These are phyloP conservation scores for Gobio gobio DNA, from an alignment of 2,113 vertebrate genomes.

Conservation along the genomic window DNA sequence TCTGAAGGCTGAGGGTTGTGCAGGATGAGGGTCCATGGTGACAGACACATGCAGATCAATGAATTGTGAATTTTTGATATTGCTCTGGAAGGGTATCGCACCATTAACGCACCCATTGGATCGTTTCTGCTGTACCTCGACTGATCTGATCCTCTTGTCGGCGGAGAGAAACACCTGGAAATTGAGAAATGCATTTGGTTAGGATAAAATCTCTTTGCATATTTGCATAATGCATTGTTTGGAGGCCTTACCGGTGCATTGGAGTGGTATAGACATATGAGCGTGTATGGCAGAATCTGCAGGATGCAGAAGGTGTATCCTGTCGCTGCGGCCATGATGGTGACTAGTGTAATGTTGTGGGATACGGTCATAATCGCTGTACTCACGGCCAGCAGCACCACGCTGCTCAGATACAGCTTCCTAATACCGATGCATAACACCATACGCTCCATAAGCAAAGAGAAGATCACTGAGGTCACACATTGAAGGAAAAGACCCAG, in stretches of 20 bases:
- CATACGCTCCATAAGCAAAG: slow-evolving; percentile 83
- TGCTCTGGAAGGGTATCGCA: slow-evolving; percentile 41
- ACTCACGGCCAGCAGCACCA: slow-evolving; percentile 77
- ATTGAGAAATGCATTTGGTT: neutral
- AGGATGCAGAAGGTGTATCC: slow-evolving; percentile 86
- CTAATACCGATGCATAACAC: slow-evolving; percentile 79
- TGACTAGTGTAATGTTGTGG: slow-evolving; percentile 77
- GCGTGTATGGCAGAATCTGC: slow-evolving; percentile 86
- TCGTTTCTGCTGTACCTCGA: slow-evolving; percentile 53
- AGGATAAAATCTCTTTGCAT: neutral
- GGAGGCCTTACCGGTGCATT: slow-evolving; percentile 78
- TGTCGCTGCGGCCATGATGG: slow-evolving; percentile 77
- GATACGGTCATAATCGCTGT: slow-evolving; percentile 81
- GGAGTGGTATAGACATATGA: slow-evolving; percentile 85
- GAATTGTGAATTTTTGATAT: slow-evolving; percentile 50
- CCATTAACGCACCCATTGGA: slow-evolving; percentile 62
- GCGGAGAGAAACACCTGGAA: slow-evolving; percentile 80
- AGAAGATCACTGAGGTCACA: slow-evolving; percentile 82
- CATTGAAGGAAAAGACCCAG: slow-evolving; percentile 89
- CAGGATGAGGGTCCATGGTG: neutral
- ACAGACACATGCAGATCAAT: slow-evolving; percentile 51
- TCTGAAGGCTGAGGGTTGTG: slow-evolving; percentile 42
- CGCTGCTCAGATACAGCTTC: slow-evolving; percentile 80
- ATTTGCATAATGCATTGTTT: neutral
- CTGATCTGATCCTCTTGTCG: slow-evolving; percentile 67